These are phyloP conservation scores for Thereva nobilitata DNA, from an alignment of 2,888 invertebrate genomes.

Conservation along the genomic window DNA sequence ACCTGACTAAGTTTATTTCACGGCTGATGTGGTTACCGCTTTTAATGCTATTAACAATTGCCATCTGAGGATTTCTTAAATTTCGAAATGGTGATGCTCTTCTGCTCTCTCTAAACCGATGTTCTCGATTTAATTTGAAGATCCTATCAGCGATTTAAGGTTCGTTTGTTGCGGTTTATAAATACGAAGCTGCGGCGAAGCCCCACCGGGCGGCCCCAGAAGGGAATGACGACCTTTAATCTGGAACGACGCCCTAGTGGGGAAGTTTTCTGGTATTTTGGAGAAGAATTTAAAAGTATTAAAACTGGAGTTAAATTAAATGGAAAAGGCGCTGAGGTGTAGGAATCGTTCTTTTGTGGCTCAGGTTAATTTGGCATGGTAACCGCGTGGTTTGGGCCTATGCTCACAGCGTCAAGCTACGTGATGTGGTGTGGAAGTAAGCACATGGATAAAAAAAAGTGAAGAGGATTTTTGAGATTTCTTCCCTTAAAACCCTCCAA, in stretches of 20 bases:
- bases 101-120: background rate
- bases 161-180: conserved; percentile 6
- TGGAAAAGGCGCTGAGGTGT: background rate
- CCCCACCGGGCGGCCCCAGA: background rate
- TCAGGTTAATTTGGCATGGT: conserved; percentile 13
- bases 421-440: too few species aligned
- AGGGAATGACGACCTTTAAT: conserved; percentile 30
- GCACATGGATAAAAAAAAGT: too few species aligned
- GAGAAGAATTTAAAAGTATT: conserved; percentile 14
- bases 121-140: conserved; percentile 7
- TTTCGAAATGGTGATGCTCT: conserved; percentile 16
- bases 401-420: too few species aligned
- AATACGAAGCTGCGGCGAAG: too few species aligned
- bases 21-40: conserved; percentile 16
- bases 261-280: conserved; percentile 18
- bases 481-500: too few species aligned
- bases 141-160: conserved; percentile 7
- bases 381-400: background rate
- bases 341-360: background rate
- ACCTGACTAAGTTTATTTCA: conserved; percentile 10
- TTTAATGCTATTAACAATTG: conserved; percentile 19
- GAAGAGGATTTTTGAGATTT: too few species aligned
- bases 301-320: conserved; percentile 27
- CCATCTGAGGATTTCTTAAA: conserved; percentile 3
- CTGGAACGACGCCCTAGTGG: conserved; percentile 1